Conservation (phyloP, 2,888 invertebrate genomes). For the Pyralis farinalis region DNA sequence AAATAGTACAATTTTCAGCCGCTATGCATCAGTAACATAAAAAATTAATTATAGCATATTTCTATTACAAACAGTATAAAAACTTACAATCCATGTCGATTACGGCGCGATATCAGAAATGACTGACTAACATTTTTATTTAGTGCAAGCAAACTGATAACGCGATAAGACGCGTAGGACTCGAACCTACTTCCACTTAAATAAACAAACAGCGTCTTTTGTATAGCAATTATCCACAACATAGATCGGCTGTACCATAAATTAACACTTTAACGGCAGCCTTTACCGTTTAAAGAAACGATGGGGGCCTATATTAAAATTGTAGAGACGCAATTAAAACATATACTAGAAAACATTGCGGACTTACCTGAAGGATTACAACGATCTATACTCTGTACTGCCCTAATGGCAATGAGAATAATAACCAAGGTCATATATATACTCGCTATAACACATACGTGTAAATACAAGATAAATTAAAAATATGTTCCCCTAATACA, state of each 20-base stretch:
- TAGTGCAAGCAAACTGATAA: slow-evolving; percentile 45
- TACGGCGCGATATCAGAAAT: slow-evolving; percentile 35
- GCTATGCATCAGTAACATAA: no score
- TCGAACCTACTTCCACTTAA: slow-evolving; percentile 12
- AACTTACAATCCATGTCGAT: slow-evolving; percentile 54
- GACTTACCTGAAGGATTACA: no score
- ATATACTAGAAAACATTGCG: no score
- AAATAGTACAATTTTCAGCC: no score
- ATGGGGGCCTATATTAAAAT: no score
- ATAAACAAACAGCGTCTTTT: slow-evolving; percentile 14
- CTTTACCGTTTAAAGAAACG: no score
- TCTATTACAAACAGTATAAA: slow-evolving; percentile 14
- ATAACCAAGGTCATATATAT: not conserved
- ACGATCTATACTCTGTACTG: slow-evolving; percentile 2
- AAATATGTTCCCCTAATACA: not conserved
- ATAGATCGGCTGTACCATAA: no score
- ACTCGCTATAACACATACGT: not conserved
- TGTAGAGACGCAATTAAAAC: no score
- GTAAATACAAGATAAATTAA: not conserved
- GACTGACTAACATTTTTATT: slow-evolving; percentile 41
- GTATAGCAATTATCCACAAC: no score
- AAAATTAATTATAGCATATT: no score
- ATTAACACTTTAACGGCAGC: no score
- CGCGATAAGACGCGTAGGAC: slow-evolving; percentile 40
- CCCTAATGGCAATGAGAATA: not conserved